Percentiles rank a stretch among this genome's conserved stretches.
Evolutionary conservation across 2,888 invertebrate species (phyloP).

Genomic region (Hirudinaria manillensis): DNA sequence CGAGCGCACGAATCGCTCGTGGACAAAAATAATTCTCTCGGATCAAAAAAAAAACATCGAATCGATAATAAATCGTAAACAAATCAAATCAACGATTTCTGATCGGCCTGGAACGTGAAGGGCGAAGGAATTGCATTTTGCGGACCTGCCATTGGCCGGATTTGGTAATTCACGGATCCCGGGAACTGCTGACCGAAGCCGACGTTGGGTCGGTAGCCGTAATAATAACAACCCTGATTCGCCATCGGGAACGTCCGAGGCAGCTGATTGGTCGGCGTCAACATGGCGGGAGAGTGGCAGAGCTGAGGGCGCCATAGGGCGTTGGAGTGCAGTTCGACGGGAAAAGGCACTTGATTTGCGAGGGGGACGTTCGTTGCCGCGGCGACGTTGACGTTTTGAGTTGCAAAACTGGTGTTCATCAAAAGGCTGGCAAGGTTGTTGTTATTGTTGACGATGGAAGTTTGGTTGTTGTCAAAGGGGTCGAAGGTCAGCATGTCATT

Average conservation of each 20-base stretch:
- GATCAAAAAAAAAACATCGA: too few relatives aligned
- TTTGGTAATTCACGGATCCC: too few relatives aligned
- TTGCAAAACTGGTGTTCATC: not conserved
- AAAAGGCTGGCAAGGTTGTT: not conserved
- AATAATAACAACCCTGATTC: not conserved
- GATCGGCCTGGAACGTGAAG: too few relatives aligned
- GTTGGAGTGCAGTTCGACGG: not conserved
- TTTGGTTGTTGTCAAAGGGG: not conserved
- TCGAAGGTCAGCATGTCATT: slow-evolving; percentile 6
- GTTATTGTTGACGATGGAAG: not conserved
- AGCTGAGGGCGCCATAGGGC: not conserved
- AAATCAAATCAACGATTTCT: too few relatives aligned
- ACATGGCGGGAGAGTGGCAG: not conserved
- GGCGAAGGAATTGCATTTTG: too few relatives aligned
- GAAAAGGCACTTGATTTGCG: slow-evolving; percentile 9
- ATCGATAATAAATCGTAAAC: too few relatives aligned
- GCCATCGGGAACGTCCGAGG: not conserved
- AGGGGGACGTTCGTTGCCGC: not conserved
- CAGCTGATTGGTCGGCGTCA: slow-evolving; percentile 5
- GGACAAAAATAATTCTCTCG: too few relatives aligned
- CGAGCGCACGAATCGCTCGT: too few relatives aligned
- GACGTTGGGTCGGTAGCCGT: not conserved
- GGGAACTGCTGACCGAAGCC: too few relatives aligned
- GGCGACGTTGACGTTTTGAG: not conserved
- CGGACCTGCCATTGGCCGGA: too few relatives aligned